These are phyloP conservation scores for Thunnus thynnus DNA, from an alignment of 2,113 vertebrate species.

Conservation along the genomic window DNA sequence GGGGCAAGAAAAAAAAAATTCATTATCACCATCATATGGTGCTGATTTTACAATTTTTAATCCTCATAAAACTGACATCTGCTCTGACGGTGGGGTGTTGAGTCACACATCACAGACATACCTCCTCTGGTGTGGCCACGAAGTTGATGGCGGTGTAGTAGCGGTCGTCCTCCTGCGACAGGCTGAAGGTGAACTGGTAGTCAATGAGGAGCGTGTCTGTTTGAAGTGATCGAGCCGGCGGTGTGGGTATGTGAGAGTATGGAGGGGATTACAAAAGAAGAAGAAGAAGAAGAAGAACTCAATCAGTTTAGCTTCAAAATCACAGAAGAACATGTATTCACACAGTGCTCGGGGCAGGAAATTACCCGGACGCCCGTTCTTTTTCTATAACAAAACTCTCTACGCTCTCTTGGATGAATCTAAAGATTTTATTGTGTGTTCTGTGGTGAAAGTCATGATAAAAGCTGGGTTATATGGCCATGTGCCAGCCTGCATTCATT, in stretches of 20 bases:
- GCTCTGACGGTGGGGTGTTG: constrained; percentile 23
- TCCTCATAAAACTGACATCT: constrained; percentile 48
- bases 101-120: constrained; percentile 67
- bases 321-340: constrained; percentile 29
- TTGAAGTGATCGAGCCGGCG: constrained; percentile 61
- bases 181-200: constrained; percentile 99
- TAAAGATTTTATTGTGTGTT: neutral
- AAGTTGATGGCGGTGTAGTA: constrained; percentile 99
- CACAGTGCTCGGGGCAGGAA: constrained; percentile 21
- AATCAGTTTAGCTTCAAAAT: constrained; percentile 58
- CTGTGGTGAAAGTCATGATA: constrained; percentile 30
- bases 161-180: constrained; percentile 98
- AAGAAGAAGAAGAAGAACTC: constrained; percentile 2
- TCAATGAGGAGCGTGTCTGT: constrained; percentile 98
- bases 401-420: neutral
- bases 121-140: constrained; percentile 97
- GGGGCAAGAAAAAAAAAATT: neutral
- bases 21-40: neutral
- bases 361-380: neutral
- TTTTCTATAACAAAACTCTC: neutral
- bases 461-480: neutral
- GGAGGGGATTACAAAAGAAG: constrained; percentile 29
- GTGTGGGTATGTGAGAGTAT: neutral
- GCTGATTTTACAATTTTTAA: constrained; percentile 13
- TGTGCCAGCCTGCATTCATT: neutral